Conservation (phyloP, 2,888 invertebrate species). For the Fissipunctia ypsillon region DNA sequence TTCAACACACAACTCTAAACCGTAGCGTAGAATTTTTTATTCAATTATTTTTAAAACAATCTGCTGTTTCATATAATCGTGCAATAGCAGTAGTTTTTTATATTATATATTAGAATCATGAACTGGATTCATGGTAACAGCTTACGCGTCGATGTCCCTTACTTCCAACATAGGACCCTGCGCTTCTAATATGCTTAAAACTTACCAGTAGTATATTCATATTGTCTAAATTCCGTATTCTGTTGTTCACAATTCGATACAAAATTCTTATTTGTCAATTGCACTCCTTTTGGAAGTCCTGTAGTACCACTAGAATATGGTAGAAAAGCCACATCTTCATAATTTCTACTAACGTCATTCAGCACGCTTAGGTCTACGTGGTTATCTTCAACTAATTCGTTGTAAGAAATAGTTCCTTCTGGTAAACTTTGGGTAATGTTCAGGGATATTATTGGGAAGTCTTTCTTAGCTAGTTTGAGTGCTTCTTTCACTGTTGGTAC, state of each 20-base stretch:
- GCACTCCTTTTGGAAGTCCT: conserved; percentile 94
- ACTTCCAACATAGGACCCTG: background rate
- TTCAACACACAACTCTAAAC: background rate
- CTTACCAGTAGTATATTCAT: conserved; percentile 78
- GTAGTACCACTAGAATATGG: conserved; percentile 97
- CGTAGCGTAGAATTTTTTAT: background rate
- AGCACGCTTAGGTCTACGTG: conserved; percentile 87
- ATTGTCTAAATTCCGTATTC: conserved; percentile 73
- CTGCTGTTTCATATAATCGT: background rate
- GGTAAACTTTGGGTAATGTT: conserved; percentile 78
- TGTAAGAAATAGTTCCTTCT: conserved; percentile 90
- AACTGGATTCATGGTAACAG: background rate
- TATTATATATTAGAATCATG: too few species aligned
- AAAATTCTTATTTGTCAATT: conserved; percentile 91
- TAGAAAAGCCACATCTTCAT: conserved; percentile 91
- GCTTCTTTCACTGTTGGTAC: conserved; percentile 86
- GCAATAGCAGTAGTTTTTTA: too few species aligned
- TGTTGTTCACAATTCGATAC: conserved; percentile 87
- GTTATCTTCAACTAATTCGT: conserved; percentile 88
- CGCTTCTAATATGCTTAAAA: background rate
- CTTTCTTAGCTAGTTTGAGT: conserved; percentile 81
- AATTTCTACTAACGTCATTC: conserved; percentile 78
- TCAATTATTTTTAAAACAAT: too few species aligned
- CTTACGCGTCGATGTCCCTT: background rate
- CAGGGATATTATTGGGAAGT: conserved; percentile 88